Evolutionary conservation across 2,113 vertebrate genomes (phyloP).

Genomic region (Sylvilagus bachmani): DNA sequence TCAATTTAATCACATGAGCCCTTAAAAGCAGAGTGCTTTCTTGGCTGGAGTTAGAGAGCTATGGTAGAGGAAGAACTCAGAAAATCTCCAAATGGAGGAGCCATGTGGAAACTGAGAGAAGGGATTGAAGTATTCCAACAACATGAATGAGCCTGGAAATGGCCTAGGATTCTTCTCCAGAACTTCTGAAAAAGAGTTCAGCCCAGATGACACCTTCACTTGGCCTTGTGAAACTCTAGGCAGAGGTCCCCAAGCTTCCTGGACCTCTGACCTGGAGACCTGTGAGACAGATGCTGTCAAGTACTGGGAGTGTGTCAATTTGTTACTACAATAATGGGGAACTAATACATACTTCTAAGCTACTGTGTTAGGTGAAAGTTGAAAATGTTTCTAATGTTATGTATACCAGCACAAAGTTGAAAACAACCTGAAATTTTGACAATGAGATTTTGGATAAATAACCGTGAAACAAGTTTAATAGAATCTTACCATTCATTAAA

Average conservation of each 20-base stretch:
- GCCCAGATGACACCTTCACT: not conserved
- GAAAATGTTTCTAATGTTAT: not conserved
- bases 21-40: slow-evolving; percentile 8
- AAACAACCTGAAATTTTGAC: not conserved
- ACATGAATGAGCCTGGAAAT: not conserved
- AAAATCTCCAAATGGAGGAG: not conserved
- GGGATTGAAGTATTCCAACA: slow-evolving; percentile 4
- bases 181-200: not conserved
- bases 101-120: not conserved
- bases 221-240: not conserved
- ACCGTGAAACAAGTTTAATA: not conserved
- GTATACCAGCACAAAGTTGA: not conserved
- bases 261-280: not conserved
- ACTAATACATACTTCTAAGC: not conserved
- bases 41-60: not conserved
- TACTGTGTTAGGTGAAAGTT: not conserved
- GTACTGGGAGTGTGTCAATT: not conserved
- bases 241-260: not conserved
- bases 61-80: not conserved
- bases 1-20: not conserved
- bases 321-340: not conserved
- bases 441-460: not conserved
- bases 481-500: slow-evolving; percentile 42
- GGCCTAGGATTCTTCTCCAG: not conserved
- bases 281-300: not conserved